phyloP scores from a whole-genome alignment of 2,888 invertebrate genomes.

The Sinotaia quadrata region DNA sequence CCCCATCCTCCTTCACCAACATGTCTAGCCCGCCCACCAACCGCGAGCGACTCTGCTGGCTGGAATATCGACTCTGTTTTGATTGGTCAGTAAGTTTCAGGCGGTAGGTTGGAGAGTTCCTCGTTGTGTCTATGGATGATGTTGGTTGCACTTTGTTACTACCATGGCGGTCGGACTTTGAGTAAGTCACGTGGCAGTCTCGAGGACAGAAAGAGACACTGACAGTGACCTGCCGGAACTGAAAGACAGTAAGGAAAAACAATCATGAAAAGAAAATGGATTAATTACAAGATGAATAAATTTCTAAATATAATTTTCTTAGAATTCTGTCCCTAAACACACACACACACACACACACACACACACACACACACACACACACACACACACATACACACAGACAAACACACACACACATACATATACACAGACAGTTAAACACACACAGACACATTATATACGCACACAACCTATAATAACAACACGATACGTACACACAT shows the following conservation, averaged over 20 bases:
- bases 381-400: neutral
- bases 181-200: neutral
- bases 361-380: neutral
- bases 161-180: neutral
- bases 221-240: neutral
- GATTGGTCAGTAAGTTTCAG: slow-evolving; percentile 12
- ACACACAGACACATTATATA: too few relatives aligned
- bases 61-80: neutral
- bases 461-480: too few relatives aligned
- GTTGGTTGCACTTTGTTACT: too few relatives aligned
- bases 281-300: neutral
- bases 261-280: neutral
- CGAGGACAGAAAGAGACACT: neutral
- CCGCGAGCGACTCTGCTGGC: neutral
- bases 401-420: too few relatives aligned
- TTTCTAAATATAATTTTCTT: neutral
- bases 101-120: neutral
- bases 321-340: neutral
- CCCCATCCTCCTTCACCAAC: slow-evolving; percentile 11
- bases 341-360: neutral
- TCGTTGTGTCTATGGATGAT: too few relatives aligned
- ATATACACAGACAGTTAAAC: too few relatives aligned
- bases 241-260: neutral
- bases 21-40: neutral
- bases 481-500: too few relatives aligned